A percentile compares a stretch with the other conserved stretches of the same genome.
Evolutionary conservation across 2,888 invertebrate species (phyloP).

Genomic region (Teleogryllus oceanicus): DNA sequence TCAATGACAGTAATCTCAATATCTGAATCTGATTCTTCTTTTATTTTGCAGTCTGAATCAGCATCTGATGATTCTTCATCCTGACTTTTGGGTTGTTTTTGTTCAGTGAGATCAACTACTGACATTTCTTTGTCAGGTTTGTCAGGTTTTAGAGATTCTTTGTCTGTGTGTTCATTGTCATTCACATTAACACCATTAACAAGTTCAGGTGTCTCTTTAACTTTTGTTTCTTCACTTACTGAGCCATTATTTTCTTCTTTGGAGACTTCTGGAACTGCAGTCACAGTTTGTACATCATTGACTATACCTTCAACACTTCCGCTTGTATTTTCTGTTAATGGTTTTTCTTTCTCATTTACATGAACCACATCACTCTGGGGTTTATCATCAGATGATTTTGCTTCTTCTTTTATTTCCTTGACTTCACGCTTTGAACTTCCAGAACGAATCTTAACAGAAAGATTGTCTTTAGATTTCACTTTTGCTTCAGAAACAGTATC

Average conservation of each 20-base stretch:
- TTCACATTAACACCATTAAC: neutral
- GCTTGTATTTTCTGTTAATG: conserved; percentile 24
- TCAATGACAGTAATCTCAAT: conserved; percentile 69
- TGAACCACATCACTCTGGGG: conserved; percentile 37
- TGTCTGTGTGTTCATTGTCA: neutral
- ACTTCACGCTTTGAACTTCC: conserved; percentile 45
- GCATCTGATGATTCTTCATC: conserved; percentile 34
- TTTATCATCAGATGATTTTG: conserved; percentile 42
- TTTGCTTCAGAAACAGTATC: conserved; percentile 40
- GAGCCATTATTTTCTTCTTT: neutral
- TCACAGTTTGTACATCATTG: neutral
- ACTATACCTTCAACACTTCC: neutral
- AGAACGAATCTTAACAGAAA: conserved; percentile 29
- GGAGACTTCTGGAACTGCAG: conserved; percentile 11
- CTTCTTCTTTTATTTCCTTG: conserved; percentile 41
- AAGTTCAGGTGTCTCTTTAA: conserved; percentile 4
- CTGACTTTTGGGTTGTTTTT: neutral
- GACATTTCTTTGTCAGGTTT: neutral
- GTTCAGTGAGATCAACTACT: neutral
- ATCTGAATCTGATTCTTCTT: conserved; percentile 60
- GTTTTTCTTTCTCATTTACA: conserved; percentile 35
- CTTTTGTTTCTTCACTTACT: conserved; percentile 18
- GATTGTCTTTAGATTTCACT: conserved; percentile 36
- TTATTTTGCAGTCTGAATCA: conserved; percentile 32
- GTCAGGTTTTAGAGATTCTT: neutral